Base-by-base conservation (phyloP, 2,888 invertebrate species). In the Calephelis perditalis region DNA sequence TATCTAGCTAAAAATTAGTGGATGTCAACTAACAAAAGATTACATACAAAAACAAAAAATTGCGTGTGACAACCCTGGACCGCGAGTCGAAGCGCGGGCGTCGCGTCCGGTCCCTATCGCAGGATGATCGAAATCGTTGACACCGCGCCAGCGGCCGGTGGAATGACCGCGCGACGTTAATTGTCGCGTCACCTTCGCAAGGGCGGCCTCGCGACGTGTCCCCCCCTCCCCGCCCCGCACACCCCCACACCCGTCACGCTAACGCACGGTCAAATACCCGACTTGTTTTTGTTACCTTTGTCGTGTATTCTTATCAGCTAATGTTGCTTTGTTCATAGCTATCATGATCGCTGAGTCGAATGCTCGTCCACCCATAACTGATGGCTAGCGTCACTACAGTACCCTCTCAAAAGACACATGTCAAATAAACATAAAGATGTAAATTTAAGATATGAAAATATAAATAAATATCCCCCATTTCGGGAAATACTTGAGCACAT, bases 51-150 rank as follows among this genome's bases (percentile, higher is more conserved):
- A 56, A 12, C 15, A 12, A 26, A 10, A 43, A 43, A 2, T 6
- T 8, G 10, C 7, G 15, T n/a, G 61, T 43, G 65, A 7, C 66
- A 66, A 61, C 70, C 65, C 65, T 70, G 57, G 37, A 7, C 40
- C 43, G 26, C 54, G 45, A 15, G 58, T n/a, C 58, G 74, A 74
- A 77, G 76, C 78, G 79, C 75, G 76, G 76, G 74, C 73, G 73
- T 72, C 71, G 72, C 72, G 73, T 69, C 71, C 67, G 70, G 68
- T 65, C 69, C 69, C 69, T 68, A 68, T 73, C 86, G 81, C 81
- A 77, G 83, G 82, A 78, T 81, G 85, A 84, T 84, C 84, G 83
- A 77, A 82, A 86, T 87, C 88, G 85, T 88, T 87, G 89, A 86
- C 88, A 84, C 85, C 85, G 84, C 82, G 85, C 86, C 84, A 84